These are phyloP conservation scores for Ectemnius cavifrons DNA, from an alignment of 2,888 invertebrate genomes.

Conservation along the genomic window DNA sequence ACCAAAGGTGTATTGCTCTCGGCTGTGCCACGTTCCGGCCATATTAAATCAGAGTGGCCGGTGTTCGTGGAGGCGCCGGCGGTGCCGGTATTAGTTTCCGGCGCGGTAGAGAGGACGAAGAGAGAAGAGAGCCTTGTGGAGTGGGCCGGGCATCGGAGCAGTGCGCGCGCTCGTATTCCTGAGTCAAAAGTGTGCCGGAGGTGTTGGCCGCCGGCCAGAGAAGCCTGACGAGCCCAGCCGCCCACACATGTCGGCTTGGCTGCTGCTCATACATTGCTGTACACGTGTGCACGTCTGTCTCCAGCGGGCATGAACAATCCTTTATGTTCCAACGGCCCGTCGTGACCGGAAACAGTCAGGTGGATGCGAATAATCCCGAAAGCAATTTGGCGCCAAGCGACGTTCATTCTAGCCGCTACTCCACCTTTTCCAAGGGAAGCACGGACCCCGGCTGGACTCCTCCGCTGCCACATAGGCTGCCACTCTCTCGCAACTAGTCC, in stretches of 20 bases:
- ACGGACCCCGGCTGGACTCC: slow-evolving; percentile 13
- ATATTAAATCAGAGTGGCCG: slow-evolving; percentile 5
- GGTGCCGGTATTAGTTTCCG: slow-evolving; percentile 5
- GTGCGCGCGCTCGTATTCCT: slow-evolving; percentile 24
- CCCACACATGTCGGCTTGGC: slow-evolving; percentile 45
- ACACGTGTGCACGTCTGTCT: slow-evolving; percentile 36
- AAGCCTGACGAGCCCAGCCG: slow-evolving; percentile 56
- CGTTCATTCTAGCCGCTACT: slow-evolving; percentile 65
- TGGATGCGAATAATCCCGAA: slow-evolving; percentile 71
- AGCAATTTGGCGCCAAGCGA: slow-evolving; percentile 70
- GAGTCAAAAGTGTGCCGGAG: slow-evolving; percentile 56
- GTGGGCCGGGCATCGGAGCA: slow-evolving; percentile 37
- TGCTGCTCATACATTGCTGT: no score
- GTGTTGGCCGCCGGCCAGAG: slow-evolving; percentile 68
- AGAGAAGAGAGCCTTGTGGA: slow-evolving; percentile 29
- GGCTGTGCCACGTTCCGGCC: not conserved
- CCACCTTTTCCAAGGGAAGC: slow-evolving; percentile 18
- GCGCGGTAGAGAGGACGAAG: not conserved
- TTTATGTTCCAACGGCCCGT: slow-evolving; percentile 41
- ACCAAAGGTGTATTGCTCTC: no score
- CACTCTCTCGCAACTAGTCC: not conserved
- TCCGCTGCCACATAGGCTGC: not conserved
- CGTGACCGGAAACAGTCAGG: slow-evolving; percentile 52
- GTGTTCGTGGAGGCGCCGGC: not conserved
- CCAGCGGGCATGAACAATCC: slow-evolving; percentile 38